These are phyloP conservation scores for Gerris lacustris DNA, from an alignment of 2,888 invertebrate genomes.

Conservation along the genomic window DNA sequence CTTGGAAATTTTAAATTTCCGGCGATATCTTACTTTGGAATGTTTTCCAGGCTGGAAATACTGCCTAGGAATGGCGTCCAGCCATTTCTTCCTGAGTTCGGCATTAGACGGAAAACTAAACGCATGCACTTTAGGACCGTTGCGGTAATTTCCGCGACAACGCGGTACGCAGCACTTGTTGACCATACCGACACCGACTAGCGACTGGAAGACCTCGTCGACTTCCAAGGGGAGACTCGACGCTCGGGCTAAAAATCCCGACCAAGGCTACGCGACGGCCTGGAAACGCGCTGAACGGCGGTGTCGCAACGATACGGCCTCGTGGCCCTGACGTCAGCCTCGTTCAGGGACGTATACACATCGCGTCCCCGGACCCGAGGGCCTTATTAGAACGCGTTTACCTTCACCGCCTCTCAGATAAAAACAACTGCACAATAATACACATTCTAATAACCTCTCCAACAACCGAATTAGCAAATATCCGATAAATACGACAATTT, in stretches of 20 bases:
- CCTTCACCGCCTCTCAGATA: not conserved
- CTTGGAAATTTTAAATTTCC: too few species aligned
- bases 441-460: too few species aligned
- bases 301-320: not conserved
- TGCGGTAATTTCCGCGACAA: not conserved
- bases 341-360: not conserved
- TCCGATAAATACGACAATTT: too few species aligned
- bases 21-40: not conserved
- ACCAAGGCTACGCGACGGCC: slow-evolving; percentile 1
- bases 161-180: not conserved
- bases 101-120: not conserved
- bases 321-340: not conserved
- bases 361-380: not conserved
- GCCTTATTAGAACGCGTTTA: slow-evolving; percentile 5
- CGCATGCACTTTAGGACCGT: not conserved
- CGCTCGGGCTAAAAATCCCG: not conserved
- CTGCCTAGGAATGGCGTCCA: not conserved
- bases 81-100: not conserved
- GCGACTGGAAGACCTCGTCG: not conserved
- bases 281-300: not conserved
- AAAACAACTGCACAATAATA: too few species aligned
- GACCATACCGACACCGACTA: not conserved
- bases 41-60: not conserved
- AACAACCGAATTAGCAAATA: too few species aligned
- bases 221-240: not conserved